Evolutionary conservation across 2,888 invertebrate genomes (phyloP).

Genomic region (Anticlea derivata): DNA sequence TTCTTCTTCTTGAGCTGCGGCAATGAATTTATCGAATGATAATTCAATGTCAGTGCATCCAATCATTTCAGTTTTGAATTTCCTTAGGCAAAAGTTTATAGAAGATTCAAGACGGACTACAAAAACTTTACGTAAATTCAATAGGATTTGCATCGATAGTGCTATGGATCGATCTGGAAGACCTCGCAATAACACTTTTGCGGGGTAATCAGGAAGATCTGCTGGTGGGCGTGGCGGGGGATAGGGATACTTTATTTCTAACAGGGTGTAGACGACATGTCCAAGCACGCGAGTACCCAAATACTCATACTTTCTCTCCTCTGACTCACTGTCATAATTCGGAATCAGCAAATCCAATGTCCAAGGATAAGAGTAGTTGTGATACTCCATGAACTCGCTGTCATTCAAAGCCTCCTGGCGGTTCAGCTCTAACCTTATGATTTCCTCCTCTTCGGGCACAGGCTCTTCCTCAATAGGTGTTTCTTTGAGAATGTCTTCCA

Average conservation of each 20-base stretch:
- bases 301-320: constrained; percentile 71
- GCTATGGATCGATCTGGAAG: constrained; percentile 68
- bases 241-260: constrained; percentile 75
- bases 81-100: constrained; percentile 83
- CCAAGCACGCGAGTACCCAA: constrained; percentile 75
- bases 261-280: constrained; percentile 78
- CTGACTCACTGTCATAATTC: constrained; percentile 66
- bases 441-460: constrained; percentile 63
- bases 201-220: constrained; percentile 60
- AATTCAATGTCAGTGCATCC: constrained; percentile 77
- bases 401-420: constrained; percentile 82
- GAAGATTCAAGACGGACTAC: constrained; percentile 76
- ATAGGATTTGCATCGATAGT: constrained; percentile 65
- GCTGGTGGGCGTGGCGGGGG: constrained; percentile 60
- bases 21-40: constrained; percentile 63
- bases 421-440: constrained; percentile 73
- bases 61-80: constrained; percentile 80
- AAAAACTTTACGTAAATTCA: constrained; percentile 65
- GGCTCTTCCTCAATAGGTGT: constrained; percentile 51
- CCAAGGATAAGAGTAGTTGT: constrained; percentile 81
- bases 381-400: constrained; percentile 83
- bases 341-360: constrained; percentile 68
- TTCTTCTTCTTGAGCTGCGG: constrained; percentile 54
- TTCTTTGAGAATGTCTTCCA: constrained; percentile 65
- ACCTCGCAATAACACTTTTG: constrained; percentile 70